Evolutionary conservation across 2,888 invertebrate species (phyloP).

Genomic region (Phaedon cochleariae): DNA sequence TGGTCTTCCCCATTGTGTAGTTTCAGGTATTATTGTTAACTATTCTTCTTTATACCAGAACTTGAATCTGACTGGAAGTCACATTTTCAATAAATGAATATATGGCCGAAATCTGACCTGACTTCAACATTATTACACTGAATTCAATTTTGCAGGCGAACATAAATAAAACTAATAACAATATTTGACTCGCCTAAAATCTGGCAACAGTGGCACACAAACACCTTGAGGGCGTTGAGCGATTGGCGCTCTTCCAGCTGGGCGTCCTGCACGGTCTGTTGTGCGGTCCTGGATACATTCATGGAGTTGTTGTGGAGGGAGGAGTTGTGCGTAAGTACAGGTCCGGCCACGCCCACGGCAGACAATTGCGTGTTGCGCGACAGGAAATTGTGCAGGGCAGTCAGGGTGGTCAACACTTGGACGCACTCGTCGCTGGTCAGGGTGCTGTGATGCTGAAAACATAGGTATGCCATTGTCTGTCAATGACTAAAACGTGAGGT

Average conservation of each 20-base stretch:
- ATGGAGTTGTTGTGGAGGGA: conserved; percentile 42
- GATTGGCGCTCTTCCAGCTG: conserved; percentile 78
- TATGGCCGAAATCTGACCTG: no score
- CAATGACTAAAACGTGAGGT: no score
- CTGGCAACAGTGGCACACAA: conserved; percentile 79
- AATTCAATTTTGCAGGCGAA: no score
- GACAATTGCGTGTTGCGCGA: conserved; percentile 70
- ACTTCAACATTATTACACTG: no score
- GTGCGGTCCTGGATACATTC: conserved; percentile 44
- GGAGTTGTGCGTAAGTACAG: conserved; percentile 23
- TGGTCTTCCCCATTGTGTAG: no score
- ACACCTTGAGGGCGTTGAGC: conserved; percentile 75
- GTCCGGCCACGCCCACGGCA: conserved; percentile 8
- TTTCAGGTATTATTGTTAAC: no score
- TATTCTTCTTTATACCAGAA: no score
- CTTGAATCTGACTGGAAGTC: no score
- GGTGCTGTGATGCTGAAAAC: conserved; percentile 70
- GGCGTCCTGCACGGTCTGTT: conserved; percentile 60
- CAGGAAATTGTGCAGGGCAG: conserved; percentile 78
- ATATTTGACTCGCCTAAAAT: conserved; percentile 72
- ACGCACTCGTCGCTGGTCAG: conserved; percentile 76
- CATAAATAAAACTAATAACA: no score
- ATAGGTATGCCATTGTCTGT: no score
- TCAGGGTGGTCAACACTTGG: conserved; percentile 77
- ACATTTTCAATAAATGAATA: no score